Percentiles rank a stretch among this genome's conserved stretches.
Conservation (phyloP, 1,140 invertebrate genomes). For the Neotoxoptera formosana region DNA sequence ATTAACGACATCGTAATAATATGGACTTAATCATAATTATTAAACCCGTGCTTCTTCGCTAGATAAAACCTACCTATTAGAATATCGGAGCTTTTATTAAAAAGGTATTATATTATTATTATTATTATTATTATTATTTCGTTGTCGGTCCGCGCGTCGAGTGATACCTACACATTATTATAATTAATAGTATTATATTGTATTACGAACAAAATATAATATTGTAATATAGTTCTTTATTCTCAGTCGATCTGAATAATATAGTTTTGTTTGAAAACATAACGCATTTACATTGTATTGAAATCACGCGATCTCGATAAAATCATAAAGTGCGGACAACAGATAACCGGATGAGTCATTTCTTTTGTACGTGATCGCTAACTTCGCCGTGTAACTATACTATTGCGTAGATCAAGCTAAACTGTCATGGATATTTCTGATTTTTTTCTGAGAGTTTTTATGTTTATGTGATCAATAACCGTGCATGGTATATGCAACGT, state of each 20-base stretch:
- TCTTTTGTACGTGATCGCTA: neutral
- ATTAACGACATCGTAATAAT: neutral
- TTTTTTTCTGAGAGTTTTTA: neutral
- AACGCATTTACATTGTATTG: neutral
- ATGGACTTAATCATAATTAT: neutral
- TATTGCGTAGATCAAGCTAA: neutral
- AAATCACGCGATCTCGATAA: neutral
- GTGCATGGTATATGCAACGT: too few relatives aligned
- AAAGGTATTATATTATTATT: constrained; percentile 1
- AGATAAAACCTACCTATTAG: constrained; percentile 10
- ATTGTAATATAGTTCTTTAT: neutral
- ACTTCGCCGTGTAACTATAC: neutral
- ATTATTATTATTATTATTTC: neutral
- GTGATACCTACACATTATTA: neutral
- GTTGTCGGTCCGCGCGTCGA: neutral
- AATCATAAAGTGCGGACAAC: neutral
- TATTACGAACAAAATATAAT: neutral
- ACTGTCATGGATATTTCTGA: neutral
- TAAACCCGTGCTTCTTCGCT: neutral
- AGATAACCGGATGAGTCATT: neutral
- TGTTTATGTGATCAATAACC: neutral
- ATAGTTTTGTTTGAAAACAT: neutral
- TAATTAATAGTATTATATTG: neutral
- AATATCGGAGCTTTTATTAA: neutral
- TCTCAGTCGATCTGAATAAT: neutral